Base-by-base conservation (phyloP, 2,113 vertebrate species). In the Abramis brama region DNA sequence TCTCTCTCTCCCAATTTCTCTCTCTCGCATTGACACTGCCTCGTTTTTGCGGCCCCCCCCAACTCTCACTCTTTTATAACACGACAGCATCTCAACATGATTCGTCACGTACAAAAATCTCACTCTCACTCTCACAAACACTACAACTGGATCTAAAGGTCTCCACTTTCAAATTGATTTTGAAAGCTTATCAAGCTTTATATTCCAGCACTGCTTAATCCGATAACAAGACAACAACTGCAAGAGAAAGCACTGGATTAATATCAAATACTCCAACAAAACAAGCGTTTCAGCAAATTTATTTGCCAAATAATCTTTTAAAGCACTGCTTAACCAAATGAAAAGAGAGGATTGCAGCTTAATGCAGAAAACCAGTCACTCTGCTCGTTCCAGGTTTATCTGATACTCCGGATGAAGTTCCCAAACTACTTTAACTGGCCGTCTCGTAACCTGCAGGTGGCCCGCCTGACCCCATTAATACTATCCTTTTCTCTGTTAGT, bases 141-240 rank as follows among this genome's bases (percentile, higher is more conserved):
- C 43, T 2, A 43, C 4, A 36, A 21, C 2, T 33, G 47, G 2
- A 77, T 77, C n/a, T 50, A 17, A 59, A 60, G 33, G 21, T 60
- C 55, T 78, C 76, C 33, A 8, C 0, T 79, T 60, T 39, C 55
- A 79, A 79, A 79, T 39, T 1, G 17, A 79, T 60, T 79, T 45
- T 43, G 6, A 60, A 59, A 79, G 11, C 33, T 79, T 25, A 60
- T 43, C 55, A 59, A 8, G 21, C 55, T 79, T 60, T 77, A 79
- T 79, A 55, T 79, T 57, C 19, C 27, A 59, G 27, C 33, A 43
- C 55, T 0, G 55, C 77, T 60, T 79, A 79, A 79, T 79, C 77
- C 21, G 33, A 79, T 79, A 79, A 79, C 77, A 79, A 79, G 55
- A 79, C 77, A 79, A 60, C 77, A 79, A 79, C 30, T 23, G 77